Conservation (phyloP, 2,888 invertebrate species). For the Cyclophora punctaria region DNA sequence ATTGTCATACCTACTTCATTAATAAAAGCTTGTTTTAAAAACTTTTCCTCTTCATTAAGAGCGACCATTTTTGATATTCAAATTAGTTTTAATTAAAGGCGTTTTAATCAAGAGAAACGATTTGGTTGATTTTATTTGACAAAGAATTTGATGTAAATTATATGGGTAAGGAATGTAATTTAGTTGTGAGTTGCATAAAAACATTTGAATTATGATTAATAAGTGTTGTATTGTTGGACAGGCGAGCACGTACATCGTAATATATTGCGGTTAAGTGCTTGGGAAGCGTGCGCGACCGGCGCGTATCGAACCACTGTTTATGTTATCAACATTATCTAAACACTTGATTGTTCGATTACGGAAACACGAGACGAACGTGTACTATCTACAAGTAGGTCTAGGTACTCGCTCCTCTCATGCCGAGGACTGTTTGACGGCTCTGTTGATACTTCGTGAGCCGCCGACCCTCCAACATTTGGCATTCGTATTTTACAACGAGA, state of each 20-base stretch:
- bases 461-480: slow-evolving; percentile 11
- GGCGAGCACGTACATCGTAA: slow-evolving; percentile 8
- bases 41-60: too few relatives aligned
- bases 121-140: too few relatives aligned
- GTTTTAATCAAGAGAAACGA: too few relatives aligned
- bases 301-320: slow-evolving; percentile 23
- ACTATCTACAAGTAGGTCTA: slow-evolving; percentile 25
- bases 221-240: not conserved
- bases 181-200: not conserved
- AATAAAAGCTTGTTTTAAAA: too few relatives aligned
- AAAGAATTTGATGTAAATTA: too few relatives aligned
- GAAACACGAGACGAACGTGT: slow-evolving; percentile 33
- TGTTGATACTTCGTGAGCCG: slow-evolving; percentile 26
- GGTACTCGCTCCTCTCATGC: slow-evolving; percentile 1
- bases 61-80: too few relatives aligned
- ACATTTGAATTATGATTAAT: not conserved
- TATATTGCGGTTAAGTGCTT: slow-evolving; percentile 17
- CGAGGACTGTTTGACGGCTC: too few relatives aligned
- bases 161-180: too few relatives aligned
- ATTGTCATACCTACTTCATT: too few relatives aligned
- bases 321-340: slow-evolving; percentile 35
- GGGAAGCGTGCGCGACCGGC: slow-evolving; percentile 34
- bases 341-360: slow-evolving; percentile 34
- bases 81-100: too few relatives aligned
- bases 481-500: not conserved